phyloP scores from a whole-genome alignment of 2,888 invertebrate species.

The Lithophane socia region DNA sequence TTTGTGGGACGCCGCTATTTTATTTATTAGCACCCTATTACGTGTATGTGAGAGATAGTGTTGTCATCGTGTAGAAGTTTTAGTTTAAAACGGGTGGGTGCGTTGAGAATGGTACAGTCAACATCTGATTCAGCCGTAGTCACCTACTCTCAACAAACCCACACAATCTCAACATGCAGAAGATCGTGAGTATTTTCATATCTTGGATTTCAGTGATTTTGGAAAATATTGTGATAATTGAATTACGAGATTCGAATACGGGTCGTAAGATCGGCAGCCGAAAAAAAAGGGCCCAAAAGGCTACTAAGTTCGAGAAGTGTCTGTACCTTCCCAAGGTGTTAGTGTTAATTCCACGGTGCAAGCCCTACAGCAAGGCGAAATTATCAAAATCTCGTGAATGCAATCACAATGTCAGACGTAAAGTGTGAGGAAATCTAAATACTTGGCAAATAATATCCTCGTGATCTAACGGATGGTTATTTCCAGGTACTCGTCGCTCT shows the following conservation, averaged over 20 bases:
- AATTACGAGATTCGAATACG: neutral
- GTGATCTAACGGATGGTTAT: neutral
- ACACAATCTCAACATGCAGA: constrained; percentile 61
- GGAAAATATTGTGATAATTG: neutral
- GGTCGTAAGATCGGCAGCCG: neutral
- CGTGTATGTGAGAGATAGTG: constrained; percentile 72
- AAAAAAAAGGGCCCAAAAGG: neutral
- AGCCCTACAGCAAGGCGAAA: neutral
- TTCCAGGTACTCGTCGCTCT: constrained; percentile 64
- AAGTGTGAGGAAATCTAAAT: too few relatives aligned
- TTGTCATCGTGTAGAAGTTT: constrained; percentile 51
- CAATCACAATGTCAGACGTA: neutral
- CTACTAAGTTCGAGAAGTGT: neutral
- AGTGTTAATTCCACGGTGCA: neutral
- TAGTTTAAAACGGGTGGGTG: constrained; percentile 54
- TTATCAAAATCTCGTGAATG: neutral
- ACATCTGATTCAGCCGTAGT: constrained; percentile 49
- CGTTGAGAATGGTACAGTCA: constrained; percentile 53
- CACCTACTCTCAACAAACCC: constrained; percentile 43
- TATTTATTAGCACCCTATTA: constrained; percentile 85
- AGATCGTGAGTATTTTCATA: constrained; percentile 64
- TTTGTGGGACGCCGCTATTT: constrained; percentile 74
- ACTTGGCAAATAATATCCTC: too few relatives aligned
- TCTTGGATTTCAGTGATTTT: constrained; percentile 5
- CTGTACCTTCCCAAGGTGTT: neutral